Evolutionary conservation across 2,113 vertebrate species (phyloP).

Genomic region (Equus przewalskii): DNA sequence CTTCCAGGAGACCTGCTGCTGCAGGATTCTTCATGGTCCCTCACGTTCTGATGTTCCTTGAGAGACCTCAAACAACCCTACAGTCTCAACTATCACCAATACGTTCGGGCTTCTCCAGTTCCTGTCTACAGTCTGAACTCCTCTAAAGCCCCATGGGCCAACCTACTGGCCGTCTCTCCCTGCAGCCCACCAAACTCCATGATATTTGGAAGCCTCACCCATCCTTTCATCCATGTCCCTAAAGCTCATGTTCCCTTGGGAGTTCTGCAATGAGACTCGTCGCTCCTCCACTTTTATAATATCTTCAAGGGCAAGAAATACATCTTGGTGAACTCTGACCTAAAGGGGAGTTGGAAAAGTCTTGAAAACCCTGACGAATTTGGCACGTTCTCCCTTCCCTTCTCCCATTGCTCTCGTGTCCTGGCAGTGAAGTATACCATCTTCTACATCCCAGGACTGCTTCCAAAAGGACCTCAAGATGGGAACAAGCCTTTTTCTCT

Average conservation of each 20-base stretch:
- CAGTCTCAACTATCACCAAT: background rate
- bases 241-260: background rate
- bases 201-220: background rate
- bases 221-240: background rate
- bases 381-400: background rate
- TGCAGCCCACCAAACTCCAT: background rate
- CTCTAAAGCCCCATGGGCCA: background rate
- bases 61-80: background rate
- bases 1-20: background rate
- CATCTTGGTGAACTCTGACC: background rate
- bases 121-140: background rate
- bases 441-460: background rate
- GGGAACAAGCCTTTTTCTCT: background rate
- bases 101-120: background rate
- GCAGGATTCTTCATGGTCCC: background rate
- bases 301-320: background rate
- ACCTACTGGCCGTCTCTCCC: background rate
- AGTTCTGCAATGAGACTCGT: background rate
- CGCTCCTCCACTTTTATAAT: background rate
- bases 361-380: background rate
- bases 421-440: background rate
- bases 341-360: background rate
- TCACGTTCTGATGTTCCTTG: background rate
- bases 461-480: background rate
- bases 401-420: background rate